phyloP scores from a whole-genome alignment of 2,113 vertebrate species.

The Coregonus clupeaformis region DNA sequence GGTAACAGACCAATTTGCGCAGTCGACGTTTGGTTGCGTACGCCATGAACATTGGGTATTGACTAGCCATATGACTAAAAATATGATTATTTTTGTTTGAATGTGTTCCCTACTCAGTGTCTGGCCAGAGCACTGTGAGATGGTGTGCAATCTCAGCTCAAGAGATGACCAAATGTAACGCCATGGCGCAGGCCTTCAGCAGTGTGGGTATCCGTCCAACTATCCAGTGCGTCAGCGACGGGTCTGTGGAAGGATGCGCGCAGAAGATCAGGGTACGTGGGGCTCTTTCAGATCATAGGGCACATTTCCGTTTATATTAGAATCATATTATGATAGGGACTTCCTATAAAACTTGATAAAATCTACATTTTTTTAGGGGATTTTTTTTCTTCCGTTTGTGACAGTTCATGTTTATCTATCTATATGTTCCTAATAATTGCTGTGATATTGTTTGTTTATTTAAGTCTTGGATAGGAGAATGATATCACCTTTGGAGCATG shows the following conservation, averaged over 20 bases:
- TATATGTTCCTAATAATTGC: not conserved
- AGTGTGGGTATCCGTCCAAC: slow-evolving; percentile 62
- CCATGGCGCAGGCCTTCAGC: slow-evolving; percentile 71
- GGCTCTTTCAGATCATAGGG: not conserved
- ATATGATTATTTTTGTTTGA: not conserved
- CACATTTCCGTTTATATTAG: not conserved
- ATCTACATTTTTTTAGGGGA: not conserved
- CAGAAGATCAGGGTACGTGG: slow-evolving; percentile 72
- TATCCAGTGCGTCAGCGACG: slow-evolving; percentile 62
- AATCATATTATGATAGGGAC: not conserved
- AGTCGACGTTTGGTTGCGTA: not conserved
- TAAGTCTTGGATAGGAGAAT: not conserved
- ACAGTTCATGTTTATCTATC: not conserved
- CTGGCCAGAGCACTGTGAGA: slow-evolving; percentile 49
- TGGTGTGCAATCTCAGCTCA: slow-evolving; percentile 75
- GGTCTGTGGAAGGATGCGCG: slow-evolving; percentile 61
- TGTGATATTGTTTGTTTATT: not conserved
- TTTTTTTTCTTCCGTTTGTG: not conserved
- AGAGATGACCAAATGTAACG: slow-evolving; percentile 71
- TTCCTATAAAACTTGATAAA: not conserved
- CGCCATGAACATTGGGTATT: not conserved
- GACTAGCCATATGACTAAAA: not conserved
- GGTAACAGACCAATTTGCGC: too few relatives aligned
- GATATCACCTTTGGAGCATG: not conserved
- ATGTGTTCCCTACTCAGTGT: slow-evolving; percentile 41